Base-by-base conservation (phyloP, 2,113 vertebrate genomes). In the Taxidea taxus region DNA sequence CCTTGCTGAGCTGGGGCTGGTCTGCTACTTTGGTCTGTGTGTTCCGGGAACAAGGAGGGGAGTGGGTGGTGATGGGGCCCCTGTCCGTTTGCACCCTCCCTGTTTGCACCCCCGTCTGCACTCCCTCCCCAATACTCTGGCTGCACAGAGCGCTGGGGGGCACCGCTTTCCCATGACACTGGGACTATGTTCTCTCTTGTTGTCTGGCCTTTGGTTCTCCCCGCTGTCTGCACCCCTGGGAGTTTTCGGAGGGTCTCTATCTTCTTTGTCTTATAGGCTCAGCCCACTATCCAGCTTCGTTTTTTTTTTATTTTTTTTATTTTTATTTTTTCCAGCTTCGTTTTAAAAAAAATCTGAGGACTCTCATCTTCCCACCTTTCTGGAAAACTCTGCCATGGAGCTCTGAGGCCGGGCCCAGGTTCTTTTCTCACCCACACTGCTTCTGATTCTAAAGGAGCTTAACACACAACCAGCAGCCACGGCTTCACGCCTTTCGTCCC, bases 381-480 rank as follows among this genome's bases (percentile, higher is more conserved):
- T 9, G 18, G 82, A 51, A 77, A 62, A 39, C 4, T 11, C 47
- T 39, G n/a, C 54, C n/a, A 0, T 1, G 18, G 0, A 10, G 8
- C 54, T 44, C 44, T 11, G 66, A 64, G 34, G 8, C 2, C 10
- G 9, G 10, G 54, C 16, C 23, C 2, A 10, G 29, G n/a, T 7
- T 20, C 66, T 0, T 3, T 27, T 14, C n/a, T 31, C 56, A 39
- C 25, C 37, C 10, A 12, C n/a, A 3, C 7, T 3, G 47, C n/a
- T 47, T 42, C 47, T 18, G 47, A n/a, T 12, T 70, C 27, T 39
- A 6, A 29, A 2, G 21, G 27, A 60, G 90, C 11, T 47, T 21
- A 34, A 23, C 27, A 21, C 4, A 0, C 27, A 9, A 29, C 4
- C 5, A 20, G 64, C 51, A 31, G 3, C 0, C 29, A 0, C 4